phyloP scores from a whole-genome alignment of 2,888 invertebrate genomes.

The Gymnosoma rotundatum region DNA sequence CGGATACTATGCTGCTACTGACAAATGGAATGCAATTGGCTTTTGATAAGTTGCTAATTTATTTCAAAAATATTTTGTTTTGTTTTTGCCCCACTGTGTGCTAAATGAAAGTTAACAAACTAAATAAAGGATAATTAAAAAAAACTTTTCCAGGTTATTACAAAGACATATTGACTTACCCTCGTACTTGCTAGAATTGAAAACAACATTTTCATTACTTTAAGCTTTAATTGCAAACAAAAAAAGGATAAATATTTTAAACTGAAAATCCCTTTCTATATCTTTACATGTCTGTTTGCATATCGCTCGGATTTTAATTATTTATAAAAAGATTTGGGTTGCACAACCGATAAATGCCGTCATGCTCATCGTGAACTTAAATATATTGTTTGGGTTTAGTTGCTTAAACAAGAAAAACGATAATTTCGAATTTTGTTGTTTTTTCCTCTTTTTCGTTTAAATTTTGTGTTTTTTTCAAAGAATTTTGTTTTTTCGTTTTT shows the following conservation, averaged over 20 bases:
- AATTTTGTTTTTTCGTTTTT: constrained; percentile 8
- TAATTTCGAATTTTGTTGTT: neutral
- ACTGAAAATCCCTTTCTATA: neutral
- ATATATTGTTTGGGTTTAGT: constrained; percentile 81
- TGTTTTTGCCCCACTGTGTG: too few species aligned
- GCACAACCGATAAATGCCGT: constrained; percentile 78
- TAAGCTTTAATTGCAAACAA: too few species aligned
- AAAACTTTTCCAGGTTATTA: too few species aligned
- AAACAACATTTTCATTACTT: too few species aligned
- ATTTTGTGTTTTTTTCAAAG: neutral
- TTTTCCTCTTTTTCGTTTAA: neutral
- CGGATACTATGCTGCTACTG: too few species aligned
- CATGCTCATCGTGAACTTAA: constrained; percentile 79
- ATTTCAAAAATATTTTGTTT: too few species aligned
- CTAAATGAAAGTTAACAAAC: too few species aligned
- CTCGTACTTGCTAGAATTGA: too few species aligned
- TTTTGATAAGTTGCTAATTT: too few species aligned
- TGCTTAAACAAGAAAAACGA: constrained; percentile 6
- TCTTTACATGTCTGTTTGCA: constrained; percentile 40
- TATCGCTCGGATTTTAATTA: constrained; percentile 21
- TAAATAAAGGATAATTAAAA: too few species aligned
- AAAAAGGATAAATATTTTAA: neutral
- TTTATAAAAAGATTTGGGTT: constrained; percentile 76
- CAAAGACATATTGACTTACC: too few species aligned
- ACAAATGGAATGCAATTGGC: too few species aligned